Conservation (phyloP, 2,888 invertebrate genomes). For the Pristionchus maxplancki region DNA sequence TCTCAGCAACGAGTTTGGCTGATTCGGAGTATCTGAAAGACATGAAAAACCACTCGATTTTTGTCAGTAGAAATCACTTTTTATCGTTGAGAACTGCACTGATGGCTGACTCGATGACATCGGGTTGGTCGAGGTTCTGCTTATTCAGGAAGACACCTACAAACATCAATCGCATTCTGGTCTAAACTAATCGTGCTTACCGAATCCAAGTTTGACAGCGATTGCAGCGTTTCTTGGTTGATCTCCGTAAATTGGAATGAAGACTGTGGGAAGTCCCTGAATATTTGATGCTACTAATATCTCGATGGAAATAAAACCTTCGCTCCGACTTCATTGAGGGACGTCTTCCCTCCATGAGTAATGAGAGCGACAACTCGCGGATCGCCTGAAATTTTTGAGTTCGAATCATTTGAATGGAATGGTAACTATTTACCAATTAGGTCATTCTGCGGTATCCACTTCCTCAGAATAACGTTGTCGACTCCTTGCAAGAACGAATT, state of each 20-base stretch:
- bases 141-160: neutral
- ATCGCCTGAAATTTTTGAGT: neutral
- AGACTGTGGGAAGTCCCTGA: conserved; percentile 10
- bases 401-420: too few relatives aligned
- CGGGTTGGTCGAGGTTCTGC: neutral
- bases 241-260: conserved; percentile 41
- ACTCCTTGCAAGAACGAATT: neutral
- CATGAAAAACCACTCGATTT: neutral
- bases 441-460: conserved; percentile 46
- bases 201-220: conserved; percentile 38
- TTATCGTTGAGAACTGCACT: neutral
- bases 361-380: conserved; percentile 12
- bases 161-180: neutral
- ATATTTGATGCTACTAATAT: too few relatives aligned
- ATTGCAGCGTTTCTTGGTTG: conserved; percentile 46
- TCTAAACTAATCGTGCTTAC: neutral
- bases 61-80: neutral
- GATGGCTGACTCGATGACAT: neutral
- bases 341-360: conserved; percentile 46
- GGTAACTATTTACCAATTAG: neutral
- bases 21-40: conserved; percentile 1
- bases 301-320: too few relatives aligned
- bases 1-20: neutral
- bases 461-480: neutral
- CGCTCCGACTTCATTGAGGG: conserved; percentile 30